phyloP scores from a whole-genome alignment of 1,140 invertebrate genomes.

The Procambarus virginalis region DNA sequence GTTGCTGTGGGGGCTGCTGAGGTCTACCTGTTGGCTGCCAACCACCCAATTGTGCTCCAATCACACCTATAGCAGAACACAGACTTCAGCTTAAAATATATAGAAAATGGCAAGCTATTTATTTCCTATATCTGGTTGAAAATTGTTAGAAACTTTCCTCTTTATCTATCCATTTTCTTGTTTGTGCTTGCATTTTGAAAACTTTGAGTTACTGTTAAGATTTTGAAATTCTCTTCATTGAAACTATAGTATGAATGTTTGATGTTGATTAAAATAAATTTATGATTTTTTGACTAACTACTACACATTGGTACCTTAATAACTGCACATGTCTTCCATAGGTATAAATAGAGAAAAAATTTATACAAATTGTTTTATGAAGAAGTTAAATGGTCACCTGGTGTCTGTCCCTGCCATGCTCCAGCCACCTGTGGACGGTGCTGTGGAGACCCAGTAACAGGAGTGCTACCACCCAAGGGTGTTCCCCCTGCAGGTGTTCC shows the following conservation, averaged over 20 bases:
- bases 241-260: no score
- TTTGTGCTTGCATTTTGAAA: no score
- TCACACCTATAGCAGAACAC: slow-evolving; percentile 31
- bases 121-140: no score
- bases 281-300: not conserved
- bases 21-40: slow-evolving; percentile 21
- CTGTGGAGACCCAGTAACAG: slow-evolving; percentile 61
- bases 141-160: no score
- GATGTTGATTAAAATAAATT: not conserved
- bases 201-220: no score
- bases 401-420: slow-evolving; percentile 27
- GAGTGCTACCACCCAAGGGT: slow-evolving; percentile 58
- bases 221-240: no score
- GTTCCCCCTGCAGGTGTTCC: slow-evolving; percentile 59
- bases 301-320: not conserved
- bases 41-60: slow-evolving; percentile 36
- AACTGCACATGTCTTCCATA: not conserved
- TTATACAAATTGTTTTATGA: no score
- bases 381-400: slow-evolving; percentile 25
- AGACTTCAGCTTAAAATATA: not conserved
- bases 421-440: slow-evolving; percentile 50
- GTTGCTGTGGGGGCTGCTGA: slow-evolving; percentile 25
- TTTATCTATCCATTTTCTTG: no score
- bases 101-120: no score
- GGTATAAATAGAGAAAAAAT: not conserved